Percentiles rank a stretch among this genome's conserved stretches.
These are phyloP conservation scores for Labeo calbasu DNA, from an alignment of 2,797 vertebrate species.

Conservation along the genomic window DNA sequence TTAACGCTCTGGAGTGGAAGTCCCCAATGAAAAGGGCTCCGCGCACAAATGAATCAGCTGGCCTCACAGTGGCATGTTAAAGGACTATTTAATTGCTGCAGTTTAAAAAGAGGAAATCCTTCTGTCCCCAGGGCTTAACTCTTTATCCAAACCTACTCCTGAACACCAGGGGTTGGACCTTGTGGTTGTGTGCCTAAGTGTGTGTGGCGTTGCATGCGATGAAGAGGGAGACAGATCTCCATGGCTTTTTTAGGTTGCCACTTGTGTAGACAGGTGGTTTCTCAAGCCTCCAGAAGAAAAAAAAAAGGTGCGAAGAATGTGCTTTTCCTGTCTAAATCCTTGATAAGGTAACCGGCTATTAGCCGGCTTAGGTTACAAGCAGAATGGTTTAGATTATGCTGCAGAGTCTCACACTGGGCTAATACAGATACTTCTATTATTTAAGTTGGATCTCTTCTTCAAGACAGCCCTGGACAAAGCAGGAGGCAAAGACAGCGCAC, in stretches of 20 bases:
- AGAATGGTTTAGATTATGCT: slow-evolving; percentile 68
- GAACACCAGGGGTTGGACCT: slow-evolving; percentile 44
- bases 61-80: slow-evolving; percentile 42
- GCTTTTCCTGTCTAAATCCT: slow-evolving; percentile 46
- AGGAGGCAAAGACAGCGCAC: neutral
- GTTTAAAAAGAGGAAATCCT: slow-evolving; percentile 56
- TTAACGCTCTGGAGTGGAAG: slow-evolving; percentile 13
- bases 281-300: slow-evolving; percentile 18
- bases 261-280: slow-evolving; percentile 45
- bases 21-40: slow-evolving; percentile 35
- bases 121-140: slow-evolving; percentile 52
- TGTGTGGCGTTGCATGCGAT: slow-evolving; percentile 1
- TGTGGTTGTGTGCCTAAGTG: slow-evolving; percentile 8
- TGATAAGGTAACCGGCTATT: slow-evolving; percentile 64
- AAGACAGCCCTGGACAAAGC: neutral
- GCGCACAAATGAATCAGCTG: slow-evolving; percentile 46
- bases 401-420: slow-evolving; percentile 26
- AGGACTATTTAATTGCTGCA: slow-evolving; percentile 54
- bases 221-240: neutral
- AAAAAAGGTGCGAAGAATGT: slow-evolving; percentile 26
- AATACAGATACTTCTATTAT: slow-evolving; percentile 12
- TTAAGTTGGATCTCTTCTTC: neutral
- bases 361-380: slow-evolving; percentile 72
- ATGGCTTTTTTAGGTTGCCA: slow-evolving; percentile 11
- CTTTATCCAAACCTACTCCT: slow-evolving; percentile 46